phyloP scores from a whole-genome alignment of 2,113 vertebrate genomes.

The Xiphorhynchus elegans region DNA sequence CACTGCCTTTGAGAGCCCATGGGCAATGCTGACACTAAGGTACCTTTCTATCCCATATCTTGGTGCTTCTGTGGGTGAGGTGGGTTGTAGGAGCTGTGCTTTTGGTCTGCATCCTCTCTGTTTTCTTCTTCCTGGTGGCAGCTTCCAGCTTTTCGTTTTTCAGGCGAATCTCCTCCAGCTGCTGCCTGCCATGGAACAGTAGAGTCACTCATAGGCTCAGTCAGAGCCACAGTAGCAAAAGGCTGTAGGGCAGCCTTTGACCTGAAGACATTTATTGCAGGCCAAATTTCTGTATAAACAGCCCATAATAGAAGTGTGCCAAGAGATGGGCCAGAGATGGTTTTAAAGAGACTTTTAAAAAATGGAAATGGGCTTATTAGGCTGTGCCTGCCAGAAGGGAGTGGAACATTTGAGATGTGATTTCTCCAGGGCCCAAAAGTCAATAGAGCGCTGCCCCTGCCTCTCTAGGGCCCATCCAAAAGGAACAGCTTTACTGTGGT shows the following conservation, averaged over 20 bases:
- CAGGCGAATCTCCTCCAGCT: constrained; percentile 75
- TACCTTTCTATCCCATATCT: constrained; percentile 60
- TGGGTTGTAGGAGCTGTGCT: neutral
- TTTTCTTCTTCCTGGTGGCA: constrained; percentile 33
- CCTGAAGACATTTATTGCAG: neutral
- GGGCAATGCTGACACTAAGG: neutral
- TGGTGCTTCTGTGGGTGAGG: neutral
- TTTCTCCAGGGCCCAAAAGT: neutral
- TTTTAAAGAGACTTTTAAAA: neutral
- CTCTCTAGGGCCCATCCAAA: neutral
- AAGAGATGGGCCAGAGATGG: neutral
- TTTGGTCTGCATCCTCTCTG: neutral
- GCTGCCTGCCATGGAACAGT: constrained; percentile 68
- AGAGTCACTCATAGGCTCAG: neutral
- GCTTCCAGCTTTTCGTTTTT: constrained; percentile 69
- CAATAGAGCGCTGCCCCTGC: neutral
- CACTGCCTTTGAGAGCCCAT: neutral
- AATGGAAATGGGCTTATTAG: neutral
- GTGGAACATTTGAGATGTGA: neutral
- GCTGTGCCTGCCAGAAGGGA: neutral
- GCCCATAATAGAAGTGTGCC: neutral
- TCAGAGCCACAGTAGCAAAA: neutral
- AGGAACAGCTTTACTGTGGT: neutral
- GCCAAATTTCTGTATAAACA: neutral
- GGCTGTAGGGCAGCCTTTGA: neutral